Evolutionary conservation across 2,113 vertebrate species (phyloP), one percentile per base, ranked within the genome.

Genomic region (Cairina moschata): DNA sequence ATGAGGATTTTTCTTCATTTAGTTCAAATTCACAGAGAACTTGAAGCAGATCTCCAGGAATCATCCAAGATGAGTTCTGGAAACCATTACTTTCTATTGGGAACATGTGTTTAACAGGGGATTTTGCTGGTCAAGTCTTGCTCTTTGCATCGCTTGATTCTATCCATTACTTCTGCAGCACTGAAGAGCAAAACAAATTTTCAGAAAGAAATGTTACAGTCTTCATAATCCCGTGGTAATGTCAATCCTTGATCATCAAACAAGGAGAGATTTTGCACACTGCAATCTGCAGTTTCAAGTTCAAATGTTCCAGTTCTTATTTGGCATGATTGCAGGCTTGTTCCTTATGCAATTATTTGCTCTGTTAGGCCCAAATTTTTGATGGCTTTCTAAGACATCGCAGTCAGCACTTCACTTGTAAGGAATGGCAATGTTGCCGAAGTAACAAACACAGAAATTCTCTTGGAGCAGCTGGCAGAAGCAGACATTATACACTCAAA

Each of bases 341-440:
- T 56, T 96, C 42, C 54, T 90, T 78, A 83, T 13, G 59, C 79
- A 95, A 90, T 90, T 88, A 96, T 88, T 96, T 94, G 91, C 91
- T 93, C 82, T 69, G 75, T 59, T 95, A 77, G 82, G 66, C 38
- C 62, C 38, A 91, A 84, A 79, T 91, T 88, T 83, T 83, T 0
- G 0, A 86, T 42, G 72, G 40, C 31, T 93, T 91, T 83, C 78
- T 91, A 78, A 90, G 63, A 34, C 75, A 87, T 80, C 80, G 62
- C 34, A 72, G 48, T 54, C 81, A 92, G 84, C 63, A 55, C 38
- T 78, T 74, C 75, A 42, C 56, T 69, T 80, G 32, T 84, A 93
- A 92, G 56, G 68, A 92, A 84, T 1, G 18, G 78, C 50, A 92
- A 38, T 0, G 0, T 7, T 82, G 34, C 34, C 73, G 54, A 31